phyloP scores from a whole-genome alignment of 2,113 vertebrate species.

The Caloenas nicobarica region DNA sequence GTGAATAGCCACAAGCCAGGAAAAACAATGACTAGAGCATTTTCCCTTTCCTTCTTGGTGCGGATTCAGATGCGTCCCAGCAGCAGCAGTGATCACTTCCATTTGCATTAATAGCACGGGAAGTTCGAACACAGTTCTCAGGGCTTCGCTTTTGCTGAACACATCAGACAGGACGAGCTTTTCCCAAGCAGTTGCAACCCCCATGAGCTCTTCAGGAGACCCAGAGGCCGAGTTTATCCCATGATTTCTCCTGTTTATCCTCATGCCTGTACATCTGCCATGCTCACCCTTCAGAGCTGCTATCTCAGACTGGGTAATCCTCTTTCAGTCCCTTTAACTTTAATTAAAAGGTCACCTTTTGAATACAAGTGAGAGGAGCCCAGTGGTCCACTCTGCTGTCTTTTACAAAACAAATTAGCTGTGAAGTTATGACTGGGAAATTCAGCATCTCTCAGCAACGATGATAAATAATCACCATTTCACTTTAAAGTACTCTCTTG shows the following conservation, averaged over 20 bases:
- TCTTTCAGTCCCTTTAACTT: not conserved
- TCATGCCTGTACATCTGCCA: not conserved
- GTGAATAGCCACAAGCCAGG: not conserved
- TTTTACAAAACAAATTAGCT: not conserved
- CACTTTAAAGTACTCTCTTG: not conserved
- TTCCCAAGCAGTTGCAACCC: not conserved
- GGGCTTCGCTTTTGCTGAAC: not conserved
- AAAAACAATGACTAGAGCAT: not conserved
- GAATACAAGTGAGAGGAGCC: not conserved
- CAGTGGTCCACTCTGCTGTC: not conserved
- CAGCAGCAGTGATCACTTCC: rapidly evolving
- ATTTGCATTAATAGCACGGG: not conserved
- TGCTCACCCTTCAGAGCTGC: not conserved
- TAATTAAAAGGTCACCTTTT: not conserved
- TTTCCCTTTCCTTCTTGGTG: not conserved
- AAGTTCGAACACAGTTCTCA: not conserved
- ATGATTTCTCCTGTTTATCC: not conserved
- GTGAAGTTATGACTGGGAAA: not conserved
- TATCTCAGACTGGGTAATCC: not conserved
- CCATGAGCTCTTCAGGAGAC: not conserved
- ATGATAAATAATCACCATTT: not conserved
- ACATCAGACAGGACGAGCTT: not conserved
- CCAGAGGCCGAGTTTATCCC: not conserved
- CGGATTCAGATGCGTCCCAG: not conserved
- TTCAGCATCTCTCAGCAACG: not conserved